These are phyloP conservation scores for Strigamia transsilvanica DNA, from an alignment of 2,888 invertebrate genomes.

Conservation along the genomic window DNA sequence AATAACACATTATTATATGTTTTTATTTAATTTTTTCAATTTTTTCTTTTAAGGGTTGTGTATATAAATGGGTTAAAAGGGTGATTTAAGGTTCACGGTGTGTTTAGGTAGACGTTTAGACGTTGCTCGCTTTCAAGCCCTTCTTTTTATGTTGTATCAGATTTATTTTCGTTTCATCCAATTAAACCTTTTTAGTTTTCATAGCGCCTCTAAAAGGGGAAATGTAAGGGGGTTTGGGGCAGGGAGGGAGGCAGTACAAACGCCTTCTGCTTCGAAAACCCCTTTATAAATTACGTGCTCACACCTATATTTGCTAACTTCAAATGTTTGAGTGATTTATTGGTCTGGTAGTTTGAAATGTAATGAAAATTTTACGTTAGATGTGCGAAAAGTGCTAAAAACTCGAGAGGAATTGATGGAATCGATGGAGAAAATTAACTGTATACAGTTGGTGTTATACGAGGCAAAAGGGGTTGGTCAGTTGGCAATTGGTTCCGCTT, in stretches of 20 bases:
- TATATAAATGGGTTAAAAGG: neutral
- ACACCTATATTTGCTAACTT: constrained; percentile 44
- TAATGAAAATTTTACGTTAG: constrained; percentile 1
- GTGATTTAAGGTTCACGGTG: constrained; percentile 21
- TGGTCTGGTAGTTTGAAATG: neutral
- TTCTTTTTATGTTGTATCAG: constrained; percentile 33
- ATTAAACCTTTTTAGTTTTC: constrained; percentile 48
- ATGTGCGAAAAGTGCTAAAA: neutral
- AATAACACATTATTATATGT: no score
- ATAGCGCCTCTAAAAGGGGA: constrained; percentile 34
- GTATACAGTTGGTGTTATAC: no score
- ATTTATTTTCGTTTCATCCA: constrained; percentile 48
- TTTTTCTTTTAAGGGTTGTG: neutral
- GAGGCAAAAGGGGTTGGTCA: constrained; percentile 29
- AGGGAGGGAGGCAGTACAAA: constrained; percentile 1
- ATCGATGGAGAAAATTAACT: no score
- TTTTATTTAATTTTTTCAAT: no score
- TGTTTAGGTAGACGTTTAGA: constrained; percentile 24
- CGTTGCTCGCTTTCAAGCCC: constrained; percentile 32
- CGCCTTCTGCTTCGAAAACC: constrained; percentile 36
- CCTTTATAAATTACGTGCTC: constrained; percentile 16
- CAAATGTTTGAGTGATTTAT: neutral
- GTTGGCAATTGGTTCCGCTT: constrained; percentile 2
- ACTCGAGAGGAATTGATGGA: neutral
- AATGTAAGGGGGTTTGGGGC: neutral